These are phyloP conservation scores for Trichonephila clavata DNA, from an alignment of 1,140 invertebrate genomes.

Conservation along the genomic window DNA sequence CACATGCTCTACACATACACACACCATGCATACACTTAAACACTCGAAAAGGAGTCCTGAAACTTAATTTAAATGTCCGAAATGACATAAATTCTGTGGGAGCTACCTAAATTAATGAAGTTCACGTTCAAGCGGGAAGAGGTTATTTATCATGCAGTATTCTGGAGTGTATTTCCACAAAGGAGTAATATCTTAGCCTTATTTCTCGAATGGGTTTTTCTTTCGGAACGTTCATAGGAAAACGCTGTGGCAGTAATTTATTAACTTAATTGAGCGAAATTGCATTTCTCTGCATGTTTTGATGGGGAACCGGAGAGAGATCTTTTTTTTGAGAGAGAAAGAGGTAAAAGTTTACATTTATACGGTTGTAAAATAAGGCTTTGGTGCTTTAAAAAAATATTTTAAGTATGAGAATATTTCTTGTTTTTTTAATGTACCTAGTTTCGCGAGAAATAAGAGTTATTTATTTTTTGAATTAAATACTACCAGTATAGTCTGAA, in stretches of 20 bases:
- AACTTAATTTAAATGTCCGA: slow-evolving; percentile 74
- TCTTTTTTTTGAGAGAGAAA: background rate
- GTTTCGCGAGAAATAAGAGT: background rate
- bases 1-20: background rate
- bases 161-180: slow-evolving; percentile 1
- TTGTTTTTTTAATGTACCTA: background rate
- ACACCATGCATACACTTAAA: background rate
- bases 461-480: background rate
- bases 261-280: slow-evolving; percentile 65
- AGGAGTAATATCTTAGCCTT: background rate
- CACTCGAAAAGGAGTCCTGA: background rate
- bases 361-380: background rate
- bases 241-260: slow-evolving; percentile 42
- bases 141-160: slow-evolving; percentile 48
- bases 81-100: slow-evolving; percentile 65
- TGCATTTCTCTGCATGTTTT: slow-evolving; percentile 11
- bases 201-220: slow-evolving; percentile 28
- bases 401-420: background rate
- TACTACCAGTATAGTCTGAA: no score
- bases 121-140: background rate
- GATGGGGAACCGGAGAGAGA: background rate
- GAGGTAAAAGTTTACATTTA: slow-evolving; percentile 4
- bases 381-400: no score
- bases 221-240: background rate
- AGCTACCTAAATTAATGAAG: slow-evolving; percentile 68